Percentiles rank a stretch among this genome's conserved stretches.
Conservation (phyloP, 2,113 vertebrate genomes). For the Natator depressus region DNA sequence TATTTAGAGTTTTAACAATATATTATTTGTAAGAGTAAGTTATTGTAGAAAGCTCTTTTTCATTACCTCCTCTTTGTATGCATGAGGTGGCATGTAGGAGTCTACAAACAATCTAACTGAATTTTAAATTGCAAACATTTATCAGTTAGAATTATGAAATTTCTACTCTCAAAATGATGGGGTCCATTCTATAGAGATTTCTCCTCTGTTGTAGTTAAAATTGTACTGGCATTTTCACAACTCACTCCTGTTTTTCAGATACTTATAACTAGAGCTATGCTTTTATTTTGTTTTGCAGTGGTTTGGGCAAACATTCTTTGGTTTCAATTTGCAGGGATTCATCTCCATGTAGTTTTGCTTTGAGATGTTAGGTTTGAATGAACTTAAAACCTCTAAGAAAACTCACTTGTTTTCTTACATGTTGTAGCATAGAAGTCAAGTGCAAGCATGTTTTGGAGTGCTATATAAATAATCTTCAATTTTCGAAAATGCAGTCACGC, state of each 20-base stretch:
- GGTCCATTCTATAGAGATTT: not conserved
- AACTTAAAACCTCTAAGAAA: not conserved
- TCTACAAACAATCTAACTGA: slow-evolving; percentile 34
- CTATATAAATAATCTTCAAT: not conserved
- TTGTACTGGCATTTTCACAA: slow-evolving; percentile 8
- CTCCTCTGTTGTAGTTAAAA: slow-evolving; percentile 11
- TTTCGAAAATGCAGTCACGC: not conserved
- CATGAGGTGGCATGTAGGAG: slow-evolving; percentile 30
- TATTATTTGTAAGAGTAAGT: slow-evolving; percentile 40
- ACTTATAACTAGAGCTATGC: not conserved
- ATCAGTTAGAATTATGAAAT: slow-evolving; percentile 46
- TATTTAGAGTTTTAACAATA: slow-evolving; percentile 24
- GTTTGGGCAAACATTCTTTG: not conserved
- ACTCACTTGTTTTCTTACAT: not conserved
- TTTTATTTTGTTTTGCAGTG: not conserved
- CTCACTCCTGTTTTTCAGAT: not conserved
- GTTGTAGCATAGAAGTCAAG: not conserved
- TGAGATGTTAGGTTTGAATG: not conserved
- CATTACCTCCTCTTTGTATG: not conserved
- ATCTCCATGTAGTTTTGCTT: not conserved
- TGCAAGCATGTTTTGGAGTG: not conserved
- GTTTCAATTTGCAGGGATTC: not conserved
- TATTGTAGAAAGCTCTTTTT: slow-evolving; percentile 43
- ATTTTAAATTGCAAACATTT: slow-evolving; percentile 62
- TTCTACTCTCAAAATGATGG: slow-evolving; percentile 1